phyloP scores from a whole-genome alignment of 2,113 vertebrate genomes.

The Equus przewalskii region DNA sequence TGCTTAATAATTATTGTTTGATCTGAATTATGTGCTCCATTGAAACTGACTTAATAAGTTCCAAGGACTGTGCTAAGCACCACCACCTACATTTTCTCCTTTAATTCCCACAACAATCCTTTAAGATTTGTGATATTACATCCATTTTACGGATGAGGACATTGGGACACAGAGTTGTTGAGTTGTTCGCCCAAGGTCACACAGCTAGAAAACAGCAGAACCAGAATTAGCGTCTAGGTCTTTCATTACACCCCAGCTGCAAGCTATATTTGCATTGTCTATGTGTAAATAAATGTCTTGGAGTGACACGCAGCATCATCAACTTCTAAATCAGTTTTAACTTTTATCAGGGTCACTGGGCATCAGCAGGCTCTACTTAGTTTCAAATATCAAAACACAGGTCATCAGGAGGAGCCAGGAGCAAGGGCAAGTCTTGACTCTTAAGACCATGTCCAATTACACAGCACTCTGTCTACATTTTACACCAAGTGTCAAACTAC shows the following conservation, averaged over 20 bases:
- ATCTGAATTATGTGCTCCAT: constrained; percentile 4
- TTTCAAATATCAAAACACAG: constrained; percentile 50
- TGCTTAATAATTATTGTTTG: constrained; percentile 16
- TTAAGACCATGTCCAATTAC: neutral
- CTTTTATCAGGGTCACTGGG: neutral
- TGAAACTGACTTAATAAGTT: neutral
- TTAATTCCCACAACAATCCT: neutral
- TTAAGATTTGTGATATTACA: neutral
- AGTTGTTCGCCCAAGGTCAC: constrained; percentile 12
- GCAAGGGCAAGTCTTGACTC: neutral
- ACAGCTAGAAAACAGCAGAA: constrained; percentile 16
- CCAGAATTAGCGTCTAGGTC: constrained; percentile 39
- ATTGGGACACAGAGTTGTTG: neutral
- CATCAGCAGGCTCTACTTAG: neutral
- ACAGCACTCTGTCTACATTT: constrained; percentile 3
- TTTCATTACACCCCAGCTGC: neutral
- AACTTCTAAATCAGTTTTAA: constrained; percentile 55
- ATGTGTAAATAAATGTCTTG: constrained; percentile 43
- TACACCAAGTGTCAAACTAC: constrained; percentile 38
- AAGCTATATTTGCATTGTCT: constrained; percentile 36
- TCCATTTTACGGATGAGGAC: constrained; percentile 18
- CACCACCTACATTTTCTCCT: constrained; percentile 31
- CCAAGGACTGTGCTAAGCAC: constrained; percentile 10
- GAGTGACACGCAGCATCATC: neutral
- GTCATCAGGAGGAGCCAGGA: neutral